Evolutionary conservation across 2,888 invertebrate species (phyloP).

Genomic region (Syritta pipiens): DNA sequence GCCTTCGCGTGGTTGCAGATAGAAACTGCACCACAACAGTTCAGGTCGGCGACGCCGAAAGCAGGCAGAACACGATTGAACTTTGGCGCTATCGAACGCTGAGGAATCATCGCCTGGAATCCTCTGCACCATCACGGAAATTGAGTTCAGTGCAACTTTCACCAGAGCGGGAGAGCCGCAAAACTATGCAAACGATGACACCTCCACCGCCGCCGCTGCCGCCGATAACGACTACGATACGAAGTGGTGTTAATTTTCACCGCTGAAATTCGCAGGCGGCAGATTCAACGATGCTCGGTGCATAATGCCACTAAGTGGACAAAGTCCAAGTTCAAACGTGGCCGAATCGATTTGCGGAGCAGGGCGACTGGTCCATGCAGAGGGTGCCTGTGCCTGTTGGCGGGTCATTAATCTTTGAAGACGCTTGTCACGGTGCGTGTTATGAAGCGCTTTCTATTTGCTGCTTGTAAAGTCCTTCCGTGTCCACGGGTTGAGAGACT

Average conservation of each 20-base stretch:
- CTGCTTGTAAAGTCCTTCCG: too few relatives aligned
- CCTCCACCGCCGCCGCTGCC: neutral
- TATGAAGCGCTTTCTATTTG: too few relatives aligned
- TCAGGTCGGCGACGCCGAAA: too few relatives aligned
- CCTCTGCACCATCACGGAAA: conserved; percentile 51
- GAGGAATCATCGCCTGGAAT: conserved; percentile 10
- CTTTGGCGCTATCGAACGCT: conserved; percentile 33
- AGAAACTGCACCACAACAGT: conserved; percentile 7
- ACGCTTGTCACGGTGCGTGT: too few relatives aligned
- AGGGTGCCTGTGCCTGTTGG: too few relatives aligned
- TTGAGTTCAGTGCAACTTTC: conserved; percentile 45
- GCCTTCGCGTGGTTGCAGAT: conserved; percentile 7
- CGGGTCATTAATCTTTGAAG: too few relatives aligned
- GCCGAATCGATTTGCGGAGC: too few relatives aligned
- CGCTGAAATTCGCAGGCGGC: too few relatives aligned
- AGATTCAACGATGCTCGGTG: too few relatives aligned
- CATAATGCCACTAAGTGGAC: too few relatives aligned
- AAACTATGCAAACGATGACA: conserved; percentile 50
- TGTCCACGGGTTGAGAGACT: too few relatives aligned
- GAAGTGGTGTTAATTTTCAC: conserved; percentile 22
- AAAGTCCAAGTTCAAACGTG: conserved; percentile 61
- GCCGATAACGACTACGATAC: conserved; percentile 2
- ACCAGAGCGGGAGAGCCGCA: conserved; percentile 4
- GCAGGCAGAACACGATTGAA: conserved; percentile 57
- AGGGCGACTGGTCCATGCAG: too few relatives aligned